Conservation (phyloP, 2,113 vertebrate species). For the Nerophis ophidion region DNA sequence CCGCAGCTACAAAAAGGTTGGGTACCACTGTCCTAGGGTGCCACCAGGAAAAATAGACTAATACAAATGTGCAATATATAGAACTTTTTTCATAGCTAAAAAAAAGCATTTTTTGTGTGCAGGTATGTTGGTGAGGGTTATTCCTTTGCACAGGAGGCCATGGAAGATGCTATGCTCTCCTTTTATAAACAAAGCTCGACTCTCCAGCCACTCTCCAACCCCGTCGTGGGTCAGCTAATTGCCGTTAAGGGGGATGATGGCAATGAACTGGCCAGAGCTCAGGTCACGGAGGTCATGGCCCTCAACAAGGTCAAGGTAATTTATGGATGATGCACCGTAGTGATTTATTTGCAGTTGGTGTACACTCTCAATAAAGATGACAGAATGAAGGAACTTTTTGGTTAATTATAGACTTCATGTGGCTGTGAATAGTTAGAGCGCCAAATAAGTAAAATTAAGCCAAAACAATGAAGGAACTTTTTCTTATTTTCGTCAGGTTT, state of each 20-base stretch:
- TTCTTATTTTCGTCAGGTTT: conserved; percentile 70
- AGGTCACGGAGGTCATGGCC: conserved; percentile 68
- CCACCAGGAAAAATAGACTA: neutral
- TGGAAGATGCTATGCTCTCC: conserved; percentile 84
- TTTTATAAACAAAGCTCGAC: conserved; percentile 69
- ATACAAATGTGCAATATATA: neutral
- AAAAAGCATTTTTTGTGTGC: neutral
- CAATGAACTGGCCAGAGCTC: conserved; percentile 80
- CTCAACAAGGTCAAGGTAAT: conserved; percentile 78
- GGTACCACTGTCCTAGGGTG: too few species aligned
- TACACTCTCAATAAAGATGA: neutral
- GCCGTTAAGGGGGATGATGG: conserved; percentile 78
- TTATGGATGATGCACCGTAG: neutral
- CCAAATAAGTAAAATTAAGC: neutral
- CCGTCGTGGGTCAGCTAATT: conserved; percentile 75
- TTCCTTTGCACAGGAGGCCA: conserved; percentile 81
- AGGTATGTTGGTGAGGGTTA: conserved; percentile 89
- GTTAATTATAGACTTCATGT: neutral
- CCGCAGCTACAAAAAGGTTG: too few species aligned
- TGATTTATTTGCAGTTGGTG: neutral
- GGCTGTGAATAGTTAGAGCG: neutral
- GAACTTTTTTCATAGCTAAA: neutral
- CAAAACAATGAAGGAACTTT: neutral
- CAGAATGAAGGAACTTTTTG: neutral
- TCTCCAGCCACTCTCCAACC: conserved; percentile 34